Conservation (phyloP, 2,888 invertebrate genomes). For the Phengaris arion region DNA sequence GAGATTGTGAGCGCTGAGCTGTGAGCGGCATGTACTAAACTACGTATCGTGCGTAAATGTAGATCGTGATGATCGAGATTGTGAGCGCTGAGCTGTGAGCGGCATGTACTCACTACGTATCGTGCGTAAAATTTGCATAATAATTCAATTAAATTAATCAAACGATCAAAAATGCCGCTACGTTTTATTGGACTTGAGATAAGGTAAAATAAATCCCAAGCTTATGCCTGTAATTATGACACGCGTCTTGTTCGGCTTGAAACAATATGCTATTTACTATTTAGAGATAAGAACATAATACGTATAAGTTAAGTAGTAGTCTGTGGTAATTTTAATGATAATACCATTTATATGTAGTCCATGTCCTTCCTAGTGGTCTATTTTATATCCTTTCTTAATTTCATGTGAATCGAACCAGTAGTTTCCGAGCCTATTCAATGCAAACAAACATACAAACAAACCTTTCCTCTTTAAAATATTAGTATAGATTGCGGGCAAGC, state of each 20-base stretch:
- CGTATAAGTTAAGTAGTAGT: not conserved
- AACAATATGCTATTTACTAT: not conserved
- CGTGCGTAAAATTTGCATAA: slow-evolving; percentile 11
- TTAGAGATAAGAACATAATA: not conserved
- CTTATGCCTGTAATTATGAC: not conserved
- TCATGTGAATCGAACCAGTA: no score
- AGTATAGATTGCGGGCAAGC: no score
- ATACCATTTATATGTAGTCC: no score
- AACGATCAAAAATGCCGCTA: slow-evolving; percentile 15
- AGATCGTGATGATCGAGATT: no score
- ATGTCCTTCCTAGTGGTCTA: no score
- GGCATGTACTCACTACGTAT: not conserved
- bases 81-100: not conserved
- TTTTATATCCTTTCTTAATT: no score
- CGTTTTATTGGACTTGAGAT: slow-evolving; percentile 1
- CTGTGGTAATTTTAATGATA: not conserved
- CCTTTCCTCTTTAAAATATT: no score
- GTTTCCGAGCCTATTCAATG: no score
- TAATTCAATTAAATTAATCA: slow-evolving; percentile 16
- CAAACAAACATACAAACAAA: no score
- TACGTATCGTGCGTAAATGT: not conserved
- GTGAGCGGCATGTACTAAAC: not conserved
- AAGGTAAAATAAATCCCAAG: slow-evolving; percentile 3
- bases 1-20: no score
- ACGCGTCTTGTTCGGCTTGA: slow-evolving; percentile 8